phyloP scores from a whole-genome alignment of 1,140 invertebrate species.

The Diabrotica undecimpunctata region DNA sequence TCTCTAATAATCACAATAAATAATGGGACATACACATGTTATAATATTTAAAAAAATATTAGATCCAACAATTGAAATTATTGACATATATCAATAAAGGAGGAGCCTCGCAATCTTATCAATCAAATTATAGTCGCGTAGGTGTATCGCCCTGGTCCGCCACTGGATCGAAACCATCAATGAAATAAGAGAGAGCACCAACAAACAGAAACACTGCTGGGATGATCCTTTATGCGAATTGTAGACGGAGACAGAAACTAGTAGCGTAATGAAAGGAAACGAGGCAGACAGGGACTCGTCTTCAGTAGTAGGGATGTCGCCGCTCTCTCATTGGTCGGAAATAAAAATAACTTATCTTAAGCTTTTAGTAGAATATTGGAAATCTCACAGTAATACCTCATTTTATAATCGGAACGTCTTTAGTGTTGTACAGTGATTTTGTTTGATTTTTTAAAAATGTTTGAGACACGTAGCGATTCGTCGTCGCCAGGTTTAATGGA shows the following conservation, averaged over 20 bases:
- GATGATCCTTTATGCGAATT: conserved; percentile 13
- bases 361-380: conserved; percentile 25
- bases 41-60: too few species aligned
- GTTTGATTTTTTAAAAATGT: conserved; percentile 31
- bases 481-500: conserved; percentile 41
- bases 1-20: too few species aligned
- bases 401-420: conserved; percentile 10
- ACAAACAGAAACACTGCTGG: conserved; percentile 8
- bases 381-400: conserved; percentile 26
- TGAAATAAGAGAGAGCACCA: conserved; percentile 18
- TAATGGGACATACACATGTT: too few species aligned
- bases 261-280: conserved; percentile 6
- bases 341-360: conserved; percentile 29
- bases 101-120: too few species aligned
- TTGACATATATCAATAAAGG: too few species aligned
- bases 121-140: too few species aligned
- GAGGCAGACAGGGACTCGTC: conserved; percentile 11
- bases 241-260: conserved; percentile 21
- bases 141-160: background rate
- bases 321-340: conserved; percentile 30
- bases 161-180: conserved; percentile 14
- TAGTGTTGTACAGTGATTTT: conserved; percentile 23
- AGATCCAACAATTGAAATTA: too few species aligned
- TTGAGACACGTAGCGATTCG: conserved; percentile 35
- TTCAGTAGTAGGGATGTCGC: conserved; percentile 20